phyloP scores from a whole-genome alignment of 2,888 invertebrate genomes.

The Morpho helenor region DNA sequence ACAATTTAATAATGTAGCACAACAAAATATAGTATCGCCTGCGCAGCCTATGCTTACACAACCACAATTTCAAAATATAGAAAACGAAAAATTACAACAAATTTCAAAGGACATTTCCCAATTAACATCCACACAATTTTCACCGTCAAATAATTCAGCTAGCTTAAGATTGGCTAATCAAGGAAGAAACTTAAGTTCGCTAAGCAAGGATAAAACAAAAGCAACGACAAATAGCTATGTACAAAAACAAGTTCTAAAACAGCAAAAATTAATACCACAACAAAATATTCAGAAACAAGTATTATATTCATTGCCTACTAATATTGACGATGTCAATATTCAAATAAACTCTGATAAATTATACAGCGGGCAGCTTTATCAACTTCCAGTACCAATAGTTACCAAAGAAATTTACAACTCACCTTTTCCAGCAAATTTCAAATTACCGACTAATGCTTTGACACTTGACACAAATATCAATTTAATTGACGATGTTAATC shows the following conservation, averaged over 20 bases:
- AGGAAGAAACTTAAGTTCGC: not conserved
- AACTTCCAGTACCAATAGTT: constrained; percentile 65
- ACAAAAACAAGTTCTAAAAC: constrained; percentile 17
- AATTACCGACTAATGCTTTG: constrained; percentile 11
- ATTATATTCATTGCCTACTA: constrained; percentile 1
- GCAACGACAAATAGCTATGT: constrained; percentile 1
- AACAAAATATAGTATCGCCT: constrained; percentile 46
- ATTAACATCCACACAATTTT: constrained; percentile 61
- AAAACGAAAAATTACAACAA: constrained; percentile 42
- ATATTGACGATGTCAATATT: constrained; percentile 16
- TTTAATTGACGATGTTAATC: constrained; percentile 27
- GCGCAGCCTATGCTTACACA: constrained; percentile 42
- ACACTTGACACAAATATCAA: not conserved
- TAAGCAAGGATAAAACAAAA: not conserved
- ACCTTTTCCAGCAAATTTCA: constrained; percentile 32
- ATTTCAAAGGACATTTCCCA: constrained; percentile 46
- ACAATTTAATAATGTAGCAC: constrained; percentile 57
- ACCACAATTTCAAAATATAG: constrained; percentile 46
- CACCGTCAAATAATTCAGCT: constrained; percentile 29
- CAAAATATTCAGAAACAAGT: constrained; percentile 16
- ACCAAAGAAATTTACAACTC: constrained; percentile 58
- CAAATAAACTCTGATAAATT: constrained; percentile 41
- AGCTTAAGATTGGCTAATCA: constrained; percentile 22
- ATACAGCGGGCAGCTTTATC: constrained; percentile 68
- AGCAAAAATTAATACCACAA: constrained; percentile 17